Base-by-base conservation (phyloP, 2,797 vertebrate genomes). In the Acrocephalus scirpaceus region DNA sequence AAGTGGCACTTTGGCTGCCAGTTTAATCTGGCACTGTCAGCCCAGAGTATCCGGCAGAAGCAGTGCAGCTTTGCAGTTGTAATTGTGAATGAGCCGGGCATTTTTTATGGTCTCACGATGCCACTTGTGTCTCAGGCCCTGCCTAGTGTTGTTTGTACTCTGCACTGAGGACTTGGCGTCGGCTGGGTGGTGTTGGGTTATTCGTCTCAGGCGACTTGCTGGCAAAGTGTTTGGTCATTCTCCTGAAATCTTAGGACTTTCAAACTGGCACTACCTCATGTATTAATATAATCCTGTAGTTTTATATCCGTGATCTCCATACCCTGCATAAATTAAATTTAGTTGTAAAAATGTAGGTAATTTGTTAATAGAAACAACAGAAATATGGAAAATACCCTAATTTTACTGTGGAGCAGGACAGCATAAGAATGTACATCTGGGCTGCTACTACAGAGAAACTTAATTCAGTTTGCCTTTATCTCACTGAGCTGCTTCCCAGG, bases 61-160 rank as follows among this genome's bases (percentile, higher is more conserved):
- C n/a, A 18, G 30, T 45, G 25, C 38, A 47, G 58, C 74, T 87
- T 72, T 85, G 81, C 62, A 79, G 71, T 54, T 73, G 32, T 4
- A 32, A 60, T 13, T 91, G 57, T 71, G 83, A 64, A 30, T 29
- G 34, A 95, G 81, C 58, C 51, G 40, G 51, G 38, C 15, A 0
- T 65, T 72, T 84, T 74, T 92, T 34, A 18, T 6, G 13, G 38
- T 62, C 34, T 50, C 1, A 14, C 26, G n/a, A 44, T 89, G 67
- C 44, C 71, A 29, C 1, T 69, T 25, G 15, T 0, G 0, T 65
- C n/a, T 54, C 42, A 3, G 61, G 29, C 15, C 38, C 34, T 78
- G 47, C 30, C 67, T 65, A 25, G 25, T 40, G 5, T n/a, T 51
- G 38, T 80, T 79, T 83, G 62, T 62, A 3, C 79, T 85, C 47